Percentiles rank a stretch among this genome's conserved stretches.
Evolutionary conservation across 2,113 vertebrate genomes (phyloP).

Genomic region (Xerus inauris): DNA sequence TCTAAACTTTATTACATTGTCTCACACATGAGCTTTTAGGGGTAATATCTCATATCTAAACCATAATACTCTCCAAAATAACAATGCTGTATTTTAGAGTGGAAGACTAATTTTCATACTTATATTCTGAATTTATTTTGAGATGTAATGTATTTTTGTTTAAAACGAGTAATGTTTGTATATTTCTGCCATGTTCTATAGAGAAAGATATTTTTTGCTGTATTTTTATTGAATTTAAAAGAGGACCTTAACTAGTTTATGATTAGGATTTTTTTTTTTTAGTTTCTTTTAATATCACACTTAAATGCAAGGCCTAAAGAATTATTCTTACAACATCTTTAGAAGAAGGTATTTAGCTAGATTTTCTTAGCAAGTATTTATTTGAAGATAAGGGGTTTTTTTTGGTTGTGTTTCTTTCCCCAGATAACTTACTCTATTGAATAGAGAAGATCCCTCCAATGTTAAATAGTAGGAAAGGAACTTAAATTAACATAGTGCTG

Average conservation of each 20-base stretch:
- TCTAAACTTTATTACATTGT: too few relatives aligned
- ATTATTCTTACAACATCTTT: slow-evolving; percentile 38
- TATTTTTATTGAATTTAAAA: slow-evolving; percentile 53
- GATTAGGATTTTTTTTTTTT: slow-evolving; percentile 17
- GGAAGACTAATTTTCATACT: slow-evolving; percentile 17
- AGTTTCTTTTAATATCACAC: slow-evolving; percentile 44
- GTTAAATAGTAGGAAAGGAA: slow-evolving; percentile 1
- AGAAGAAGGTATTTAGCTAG: not conserved
- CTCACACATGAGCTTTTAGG: too few relatives aligned
- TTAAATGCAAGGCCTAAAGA: slow-evolving; percentile 33
- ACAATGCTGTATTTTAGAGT: slow-evolving; percentile 20
- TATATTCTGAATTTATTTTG: slow-evolving; percentile 1
- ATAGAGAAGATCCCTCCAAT: not conserved
- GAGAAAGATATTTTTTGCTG: slow-evolving; percentile 30
- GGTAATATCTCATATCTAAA: too few relatives aligned
- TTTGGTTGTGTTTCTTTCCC: not conserved
- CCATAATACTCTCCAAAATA: not conserved
- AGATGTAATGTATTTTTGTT: slow-evolving; percentile 49
- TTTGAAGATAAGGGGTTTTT: not conserved
- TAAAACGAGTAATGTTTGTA: slow-evolving; percentile 12
- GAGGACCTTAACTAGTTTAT: not conserved
- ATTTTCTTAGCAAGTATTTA: slow-evolving; percentile 47
- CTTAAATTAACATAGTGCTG: not conserved
- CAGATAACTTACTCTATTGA: not conserved
- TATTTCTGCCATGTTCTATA: slow-evolving; percentile 37